Evolutionary conservation across 2,888 invertebrate genomes (phyloP).

Genomic region (Yponomeuta plumbellus): DNA sequence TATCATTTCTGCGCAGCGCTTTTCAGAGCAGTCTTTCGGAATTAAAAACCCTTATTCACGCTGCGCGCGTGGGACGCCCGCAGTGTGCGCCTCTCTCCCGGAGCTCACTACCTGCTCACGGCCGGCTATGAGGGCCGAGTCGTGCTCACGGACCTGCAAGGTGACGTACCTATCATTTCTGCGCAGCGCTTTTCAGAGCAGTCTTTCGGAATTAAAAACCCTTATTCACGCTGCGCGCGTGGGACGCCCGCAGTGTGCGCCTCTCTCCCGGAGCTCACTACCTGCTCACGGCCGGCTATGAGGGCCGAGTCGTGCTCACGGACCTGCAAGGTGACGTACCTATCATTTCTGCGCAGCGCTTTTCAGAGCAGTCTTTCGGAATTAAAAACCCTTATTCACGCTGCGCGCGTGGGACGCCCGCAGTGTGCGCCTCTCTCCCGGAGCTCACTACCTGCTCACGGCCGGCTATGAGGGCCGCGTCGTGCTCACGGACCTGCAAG

Average conservation of each 20-base stretch:
- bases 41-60: constrained; percentile 74
- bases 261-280: constrained; percentile 99
- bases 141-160: constrained; percentile 96
- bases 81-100: constrained; percentile 97
- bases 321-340: constrained; percentile 93
- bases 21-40: too few species aligned
- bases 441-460: constrained; percentile 96
- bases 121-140: constrained; percentile 97
- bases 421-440: constrained; percentile 97
- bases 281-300: constrained; percentile 96
- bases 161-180: constrained; percentile 55
- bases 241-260: constrained; percentile 95
- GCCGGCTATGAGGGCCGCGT: constrained; percentile 97
- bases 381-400: too few species aligned
- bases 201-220: too few species aligned
- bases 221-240: constrained; percentile 91
- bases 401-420: constrained; percentile 96
- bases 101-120: constrained; percentile 96
- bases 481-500: constrained; percentile 96
- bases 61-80: constrained; percentile 96
- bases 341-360: too few species aligned
- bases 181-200: neutral
- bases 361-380: too few species aligned
- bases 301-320: constrained; percentile 94
- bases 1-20: neutral